A percentile compares a stretch with the other conserved stretches of the same genome.
Evolutionary conservation across 2,113 vertebrate genomes (phyloP).

Genomic region (Ramphastos sulfuratus): DNA sequence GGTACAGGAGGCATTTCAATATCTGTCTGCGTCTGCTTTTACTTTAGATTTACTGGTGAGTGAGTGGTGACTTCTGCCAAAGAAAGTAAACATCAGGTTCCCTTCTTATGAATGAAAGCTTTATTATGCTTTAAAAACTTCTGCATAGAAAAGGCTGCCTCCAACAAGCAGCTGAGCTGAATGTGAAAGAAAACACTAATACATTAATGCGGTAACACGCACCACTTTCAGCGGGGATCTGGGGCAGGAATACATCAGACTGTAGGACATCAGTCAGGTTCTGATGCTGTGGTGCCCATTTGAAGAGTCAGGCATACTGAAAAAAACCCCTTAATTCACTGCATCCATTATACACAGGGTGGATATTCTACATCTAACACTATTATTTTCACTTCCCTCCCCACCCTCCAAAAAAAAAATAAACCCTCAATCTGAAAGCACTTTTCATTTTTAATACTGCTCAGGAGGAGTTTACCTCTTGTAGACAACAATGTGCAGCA

Average conservation of each 20-base stretch:
- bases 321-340: background rate
- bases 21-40: background rate
- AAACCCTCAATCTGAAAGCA: background rate
- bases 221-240: background rate
- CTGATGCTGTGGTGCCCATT: background rate
- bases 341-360: background rate
- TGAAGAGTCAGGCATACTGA: background rate
- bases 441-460: background rate
- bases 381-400: background rate
- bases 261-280: background rate
- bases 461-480: background rate
- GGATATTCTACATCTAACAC: background rate
- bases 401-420: too few relatives aligned
- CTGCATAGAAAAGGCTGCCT: slow-evolving; percentile 16
- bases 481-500: background rate
- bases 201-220: background rate
- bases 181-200: background rate
- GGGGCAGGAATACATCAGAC: background rate
- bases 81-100: slow-evolving; percentile 54
- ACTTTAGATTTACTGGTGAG: slow-evolving; percentile 47
- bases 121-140: slow-evolving; percentile 47
- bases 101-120: slow-evolving; percentile 56
- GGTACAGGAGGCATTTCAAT: background rate
- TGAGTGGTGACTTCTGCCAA: slow-evolving; percentile 50
- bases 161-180: slow-evolving; percentile 22